phyloP scores from a whole-genome alignment of 2,888 invertebrate genomes.

The Quadroppia sp. region DNA sequence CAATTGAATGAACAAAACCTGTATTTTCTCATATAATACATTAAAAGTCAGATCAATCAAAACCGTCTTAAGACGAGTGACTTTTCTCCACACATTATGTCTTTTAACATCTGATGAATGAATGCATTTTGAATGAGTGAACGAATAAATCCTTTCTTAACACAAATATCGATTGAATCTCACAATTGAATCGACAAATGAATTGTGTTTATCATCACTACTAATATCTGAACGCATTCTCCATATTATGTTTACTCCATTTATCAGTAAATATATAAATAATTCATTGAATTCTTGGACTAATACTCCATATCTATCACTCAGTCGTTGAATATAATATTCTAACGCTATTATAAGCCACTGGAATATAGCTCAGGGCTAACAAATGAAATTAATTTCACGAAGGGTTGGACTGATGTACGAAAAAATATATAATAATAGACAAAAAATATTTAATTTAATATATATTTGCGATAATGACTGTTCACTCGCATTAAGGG shows the following conservation, averaged over 20 bases:
- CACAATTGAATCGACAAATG: neutral
- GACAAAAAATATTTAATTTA: neutral
- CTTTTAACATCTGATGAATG: neutral
- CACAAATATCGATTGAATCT: neutral
- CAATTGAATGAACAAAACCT: neutral
- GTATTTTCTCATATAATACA: neutral
- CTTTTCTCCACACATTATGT: neutral
- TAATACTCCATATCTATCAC: neutral
- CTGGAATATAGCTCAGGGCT: neutral
- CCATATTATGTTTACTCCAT: neutral
- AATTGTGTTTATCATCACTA: neutral
- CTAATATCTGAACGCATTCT: too few species aligned
- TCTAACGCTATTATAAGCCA: too few species aligned
- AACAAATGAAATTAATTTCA: neutral
- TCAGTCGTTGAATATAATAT: too few species aligned
- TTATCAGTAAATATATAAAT: neutral
- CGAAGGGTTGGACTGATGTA: conserved; percentile 5
- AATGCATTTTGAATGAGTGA: conserved; percentile 5
- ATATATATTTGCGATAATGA: neutral
- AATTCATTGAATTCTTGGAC: neutral
- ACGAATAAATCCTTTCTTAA: neutral
- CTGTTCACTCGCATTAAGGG: neutral
- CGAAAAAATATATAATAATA: neutral
- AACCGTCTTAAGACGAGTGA: neutral
- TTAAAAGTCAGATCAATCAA: neutral